Percentiles rank a stretch among this genome's conserved stretches.
Evolutionary conservation across 1,140 invertebrate genomes (phyloP).

Genomic region (Pomacea maculata): DNA sequence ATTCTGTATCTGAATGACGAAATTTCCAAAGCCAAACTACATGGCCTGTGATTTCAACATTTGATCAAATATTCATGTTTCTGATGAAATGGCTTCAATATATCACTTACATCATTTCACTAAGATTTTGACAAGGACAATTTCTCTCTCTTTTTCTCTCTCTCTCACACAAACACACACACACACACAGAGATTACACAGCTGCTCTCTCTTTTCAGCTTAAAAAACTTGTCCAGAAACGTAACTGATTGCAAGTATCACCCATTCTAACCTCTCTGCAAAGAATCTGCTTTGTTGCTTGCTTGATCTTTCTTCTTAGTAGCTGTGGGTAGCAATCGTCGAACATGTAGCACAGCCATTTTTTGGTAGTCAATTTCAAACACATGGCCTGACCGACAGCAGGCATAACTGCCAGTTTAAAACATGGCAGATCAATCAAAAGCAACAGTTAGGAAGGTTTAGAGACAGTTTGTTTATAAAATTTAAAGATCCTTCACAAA

Average conservation of each 20-base stretch:
- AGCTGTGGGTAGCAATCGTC: constrained; percentile 55
- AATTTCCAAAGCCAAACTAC: too few relatives aligned
- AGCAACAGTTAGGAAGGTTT: background rate
- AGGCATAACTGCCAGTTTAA: constrained; percentile 56
- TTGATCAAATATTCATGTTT: too few relatives aligned
- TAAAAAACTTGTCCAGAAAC: constrained; percentile 25
- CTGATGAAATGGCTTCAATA: too few relatives aligned
- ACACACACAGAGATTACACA: background rate
- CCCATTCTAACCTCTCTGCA: background rate
- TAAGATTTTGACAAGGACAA: too few relatives aligned
- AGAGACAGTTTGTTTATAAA: background rate
- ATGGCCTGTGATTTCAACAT: too few relatives aligned
- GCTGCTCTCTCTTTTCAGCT: constrained; percentile 26
- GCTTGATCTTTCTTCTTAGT: constrained; percentile 20
- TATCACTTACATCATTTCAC: too few relatives aligned
- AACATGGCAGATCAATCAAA: background rate
- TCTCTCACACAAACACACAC: background rate
- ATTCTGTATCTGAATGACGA: too few relatives aligned
- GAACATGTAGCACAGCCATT: constrained; percentile 56
- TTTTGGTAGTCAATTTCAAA: constrained; percentile 63
- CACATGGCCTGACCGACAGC: constrained; percentile 62
- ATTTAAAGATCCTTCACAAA: background rate
- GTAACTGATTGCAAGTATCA: background rate
- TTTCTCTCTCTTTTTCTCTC: too few relatives aligned
- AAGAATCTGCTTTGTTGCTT: background rate